These are phyloP conservation scores for Sinelater perroti DNA, from an alignment of 2,888 invertebrate genomes.

Conservation along the genomic window DNA sequence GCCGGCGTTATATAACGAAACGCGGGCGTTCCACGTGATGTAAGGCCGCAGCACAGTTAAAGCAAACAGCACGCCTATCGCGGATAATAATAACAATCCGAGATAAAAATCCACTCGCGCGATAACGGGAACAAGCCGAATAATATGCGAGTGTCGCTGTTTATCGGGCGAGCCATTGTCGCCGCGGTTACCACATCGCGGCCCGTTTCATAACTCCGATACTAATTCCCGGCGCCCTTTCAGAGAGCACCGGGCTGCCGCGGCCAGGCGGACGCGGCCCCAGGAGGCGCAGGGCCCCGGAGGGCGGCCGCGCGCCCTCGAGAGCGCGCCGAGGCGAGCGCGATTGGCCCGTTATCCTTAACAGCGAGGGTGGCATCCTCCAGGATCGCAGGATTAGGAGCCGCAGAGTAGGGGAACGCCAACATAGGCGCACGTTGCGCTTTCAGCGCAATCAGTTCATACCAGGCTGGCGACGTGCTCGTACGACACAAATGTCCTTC, in stretches of 20 bases:
- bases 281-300: conserved; percentile 16
- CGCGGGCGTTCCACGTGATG: conserved; percentile 20
- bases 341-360: conserved; percentile 38
- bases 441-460: conserved; percentile 51
- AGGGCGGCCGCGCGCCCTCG: no score
- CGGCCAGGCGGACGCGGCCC: conserved; percentile 12
- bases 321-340: conserved; percentile 10
- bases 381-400: conserved; percentile 50
- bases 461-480: conserved; percentile 46
- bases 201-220: conserved; percentile 30
- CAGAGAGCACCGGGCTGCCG: conserved; percentile 15
- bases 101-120: conserved; percentile 29
- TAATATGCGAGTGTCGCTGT: conserved; percentile 28
- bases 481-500: conserved; percentile 36
- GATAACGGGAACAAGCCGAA: conserved; percentile 24
- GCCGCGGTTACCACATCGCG: conserved; percentile 27
- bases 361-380: conserved; percentile 48
- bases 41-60: conserved; percentile 16
- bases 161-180: conserved; percentile 27
- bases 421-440: conserved; percentile 51
- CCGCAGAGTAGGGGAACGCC: conserved; percentile 52
- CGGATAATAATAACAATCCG: conserved; percentile 23
- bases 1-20: conserved; percentile 23
- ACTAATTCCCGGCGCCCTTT: conserved; percentile 18
- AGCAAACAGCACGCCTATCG: conserved; percentile 31